Base-by-base conservation (phyloP, 2,113 vertebrate genomes). In the Condylura cristata region DNA sequence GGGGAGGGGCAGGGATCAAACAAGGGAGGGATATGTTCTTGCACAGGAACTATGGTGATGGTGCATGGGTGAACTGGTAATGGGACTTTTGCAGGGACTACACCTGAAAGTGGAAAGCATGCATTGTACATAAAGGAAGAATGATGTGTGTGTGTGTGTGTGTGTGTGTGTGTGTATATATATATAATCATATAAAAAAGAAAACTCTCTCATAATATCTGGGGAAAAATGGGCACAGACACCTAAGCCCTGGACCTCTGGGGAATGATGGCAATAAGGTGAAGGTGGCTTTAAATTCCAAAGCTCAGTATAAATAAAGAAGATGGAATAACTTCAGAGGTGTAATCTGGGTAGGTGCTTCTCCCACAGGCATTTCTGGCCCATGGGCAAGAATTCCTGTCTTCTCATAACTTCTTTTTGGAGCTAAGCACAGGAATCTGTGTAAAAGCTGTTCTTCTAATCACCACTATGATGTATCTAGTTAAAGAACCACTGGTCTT, bases 401-500 rank as follows among this genome's bases (percentile, higher is more conserved):
- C 20, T 70, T 9, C 8, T 37, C 34, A 4, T 70, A 34, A 39
- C 6, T 75, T 26, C 22, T 46, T 37, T 37, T 51, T 13, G 13
- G 22, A 65, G 34, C 51, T 30, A 41, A 86, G 70, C 53, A 41
- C 9, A 85, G 7, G n/a, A 28, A 56, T 80, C 87, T 89, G n/a
- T 26, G 37, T 86, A 71, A 53, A 76, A 60, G n/a, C 16, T 65
- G 3, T 81, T 30, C 44, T 93, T 10, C 2, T 32, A 61, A 46
- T 72, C 56, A 51, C 26, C 8, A 16, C 89, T 39, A 84, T 56
- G 30, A 46, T 46, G 46, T 28, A 74, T 95, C 86, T 79, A 32
- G 30, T 86, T 93, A 80, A 96, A 92, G 66, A 68, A 37, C 37
- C 8, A 16, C 60, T 81, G 75, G 44, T 34, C 65, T 82, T 92